Conservation (phyloP, 2,797 vertebrate genomes). For the Crocodylus rhombifer region DNA sequence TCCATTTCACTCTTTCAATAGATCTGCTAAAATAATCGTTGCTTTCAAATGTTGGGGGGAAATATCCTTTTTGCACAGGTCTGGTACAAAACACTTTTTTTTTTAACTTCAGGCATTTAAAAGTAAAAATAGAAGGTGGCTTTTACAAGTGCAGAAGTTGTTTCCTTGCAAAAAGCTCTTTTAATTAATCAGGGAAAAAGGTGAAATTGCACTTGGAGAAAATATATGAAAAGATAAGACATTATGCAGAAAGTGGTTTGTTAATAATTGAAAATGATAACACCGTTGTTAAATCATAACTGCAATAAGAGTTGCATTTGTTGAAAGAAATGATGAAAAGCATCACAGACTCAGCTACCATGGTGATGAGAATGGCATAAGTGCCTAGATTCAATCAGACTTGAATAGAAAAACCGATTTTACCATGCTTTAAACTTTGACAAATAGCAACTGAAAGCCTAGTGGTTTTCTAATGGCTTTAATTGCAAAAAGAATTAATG, state of each 20-base stretch:
- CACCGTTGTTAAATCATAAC: not conserved
- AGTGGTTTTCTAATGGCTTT: not conserved
- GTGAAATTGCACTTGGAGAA: not conserved
- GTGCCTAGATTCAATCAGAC: not conserved
- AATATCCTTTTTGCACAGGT: not conserved
- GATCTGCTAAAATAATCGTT: not conserved
- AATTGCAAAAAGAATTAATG: not conserved
- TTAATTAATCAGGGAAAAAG: not conserved
- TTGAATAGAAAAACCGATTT: not conserved
- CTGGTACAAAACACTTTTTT: not conserved
- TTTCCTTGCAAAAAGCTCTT: not conserved
- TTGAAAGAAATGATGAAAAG: not conserved
- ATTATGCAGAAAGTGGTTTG: not conserved
- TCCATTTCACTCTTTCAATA: not conserved
- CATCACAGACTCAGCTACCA: not conserved
- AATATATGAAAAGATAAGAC: not conserved
- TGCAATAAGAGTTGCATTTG: not conserved
- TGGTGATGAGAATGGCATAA: not conserved
- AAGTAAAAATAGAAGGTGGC: not conserved
- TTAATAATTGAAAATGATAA: constrained; percentile 9
- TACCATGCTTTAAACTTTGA: not conserved
- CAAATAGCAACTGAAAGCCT: constrained; percentile 18
- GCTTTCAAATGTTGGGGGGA: not conserved
- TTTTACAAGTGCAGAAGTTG: not conserved
- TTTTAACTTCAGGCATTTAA: not conserved